phyloP scores from a whole-genome alignment of 2,888 invertebrate genomes.

The Zele albiditarsus region DNA sequence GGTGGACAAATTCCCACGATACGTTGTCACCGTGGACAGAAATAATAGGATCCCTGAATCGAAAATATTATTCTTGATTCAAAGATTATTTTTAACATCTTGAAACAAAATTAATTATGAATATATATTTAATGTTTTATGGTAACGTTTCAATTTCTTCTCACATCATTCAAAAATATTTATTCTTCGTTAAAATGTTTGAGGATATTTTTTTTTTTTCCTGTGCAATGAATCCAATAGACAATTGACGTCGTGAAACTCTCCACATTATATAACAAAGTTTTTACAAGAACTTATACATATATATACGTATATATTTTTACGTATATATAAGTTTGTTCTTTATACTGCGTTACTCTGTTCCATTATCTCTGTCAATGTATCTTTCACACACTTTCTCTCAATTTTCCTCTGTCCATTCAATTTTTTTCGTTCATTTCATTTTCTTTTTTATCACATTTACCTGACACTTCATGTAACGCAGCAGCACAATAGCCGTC shows the following conservation, averaged over 20 bases:
- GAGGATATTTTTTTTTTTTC: too few relatives aligned
- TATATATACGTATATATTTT: too few relatives aligned
- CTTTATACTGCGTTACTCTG: not conserved
- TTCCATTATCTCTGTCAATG: not conserved
- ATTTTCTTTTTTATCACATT: not conserved
- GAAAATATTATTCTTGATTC: too few relatives aligned
- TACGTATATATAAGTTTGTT: not conserved
- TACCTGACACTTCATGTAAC: conserved; percentile 36
- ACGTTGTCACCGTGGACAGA: conserved; percentile 18
- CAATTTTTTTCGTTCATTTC: not conserved
- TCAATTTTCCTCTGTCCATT: not conserved
- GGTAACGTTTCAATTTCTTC: too few relatives aligned
- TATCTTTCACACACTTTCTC: not conserved
- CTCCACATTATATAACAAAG: conserved; percentile 26
- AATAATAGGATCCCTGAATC: too few relatives aligned
- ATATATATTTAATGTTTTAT: too few relatives aligned
- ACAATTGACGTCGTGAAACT: conserved; percentile 38
- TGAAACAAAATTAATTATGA: too few relatives aligned
- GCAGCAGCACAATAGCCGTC: conserved; percentile 65
- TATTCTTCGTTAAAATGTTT: too few relatives aligned
- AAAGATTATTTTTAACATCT: too few relatives aligned
- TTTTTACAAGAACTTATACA: not conserved
- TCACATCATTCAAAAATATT: too few relatives aligned
- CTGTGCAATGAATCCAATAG: conserved; percentile 47
- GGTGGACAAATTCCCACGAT: conserved; percentile 35